phyloP scores from a whole-genome alignment of 2,888 invertebrate genomes.

The Dynastes hyllus region DNA sequence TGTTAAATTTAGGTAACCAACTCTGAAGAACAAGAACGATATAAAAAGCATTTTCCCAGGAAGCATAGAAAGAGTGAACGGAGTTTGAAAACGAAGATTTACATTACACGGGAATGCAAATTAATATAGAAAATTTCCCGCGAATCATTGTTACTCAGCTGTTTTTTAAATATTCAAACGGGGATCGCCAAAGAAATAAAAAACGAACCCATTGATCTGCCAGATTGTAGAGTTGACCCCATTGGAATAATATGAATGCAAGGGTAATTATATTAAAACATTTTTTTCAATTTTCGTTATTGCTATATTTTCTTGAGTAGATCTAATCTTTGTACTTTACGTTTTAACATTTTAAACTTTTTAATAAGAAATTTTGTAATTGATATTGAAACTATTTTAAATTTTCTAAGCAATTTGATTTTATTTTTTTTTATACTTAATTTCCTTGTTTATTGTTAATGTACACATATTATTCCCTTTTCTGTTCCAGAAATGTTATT shows the following conservation, averaged over 20 bases:
- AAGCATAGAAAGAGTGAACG: not conserved
- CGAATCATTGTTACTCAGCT: not conserved
- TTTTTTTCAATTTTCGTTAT: too few relatives aligned
- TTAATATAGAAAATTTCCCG: not conserved
- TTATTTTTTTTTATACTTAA: too few relatives aligned
- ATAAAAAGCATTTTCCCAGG: not conserved
- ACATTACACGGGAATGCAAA: not conserved
- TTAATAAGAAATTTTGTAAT: too few relatives aligned
- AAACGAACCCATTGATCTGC: not conserved
- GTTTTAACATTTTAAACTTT: too few relatives aligned
- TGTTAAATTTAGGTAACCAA: not conserved
- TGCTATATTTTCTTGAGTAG: too few relatives aligned
- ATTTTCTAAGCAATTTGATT: too few relatives aligned
- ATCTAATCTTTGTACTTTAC: too few relatives aligned
- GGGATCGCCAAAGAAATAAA: not conserved
- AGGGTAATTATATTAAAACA: too few relatives aligned
- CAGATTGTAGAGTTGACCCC: not conserved
- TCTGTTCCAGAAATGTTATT: too few relatives aligned
- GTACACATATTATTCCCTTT: too few relatives aligned
- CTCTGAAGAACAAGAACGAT: not conserved
- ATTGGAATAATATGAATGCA: not conserved
- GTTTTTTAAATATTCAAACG: not conserved
- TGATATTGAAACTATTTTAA: too few relatives aligned
- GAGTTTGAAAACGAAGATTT: not conserved
- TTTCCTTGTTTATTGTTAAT: too few relatives aligned